Conservation (phyloP, 2,797 vertebrate genomes). For the Calcarius lapponicus region DNA sequence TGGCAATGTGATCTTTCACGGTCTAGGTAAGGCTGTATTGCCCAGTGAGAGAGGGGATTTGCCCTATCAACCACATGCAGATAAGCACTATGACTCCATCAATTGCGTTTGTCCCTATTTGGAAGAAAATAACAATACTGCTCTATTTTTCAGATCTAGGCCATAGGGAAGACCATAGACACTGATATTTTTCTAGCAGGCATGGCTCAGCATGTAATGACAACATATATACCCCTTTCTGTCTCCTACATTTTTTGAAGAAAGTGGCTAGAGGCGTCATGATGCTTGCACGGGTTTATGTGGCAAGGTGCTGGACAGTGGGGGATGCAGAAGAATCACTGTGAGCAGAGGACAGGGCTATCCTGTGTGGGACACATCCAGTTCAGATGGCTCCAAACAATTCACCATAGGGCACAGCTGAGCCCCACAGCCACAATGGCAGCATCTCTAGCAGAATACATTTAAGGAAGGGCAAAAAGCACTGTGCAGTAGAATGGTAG, state of each 20-base stretch:
- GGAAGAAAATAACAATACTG: neutral
- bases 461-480: neutral
- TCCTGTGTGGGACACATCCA: neutral
- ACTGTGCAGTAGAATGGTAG: neutral
- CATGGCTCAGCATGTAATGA: neutral
- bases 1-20: neutral
- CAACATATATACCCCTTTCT: neutral
- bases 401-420: accelerated
- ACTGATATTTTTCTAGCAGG: neutral
- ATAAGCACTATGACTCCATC: neutral
- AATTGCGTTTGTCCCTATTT: neutral
- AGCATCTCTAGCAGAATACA: neutral
- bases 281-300: neutral
- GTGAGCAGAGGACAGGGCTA: neutral
- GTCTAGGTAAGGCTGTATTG: neutral
- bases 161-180: neutral
- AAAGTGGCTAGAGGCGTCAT: neutral
- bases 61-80: neutral
- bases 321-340: neutral
- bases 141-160: neutral
- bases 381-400: neutral
- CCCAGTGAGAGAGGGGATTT: neutral
- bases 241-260: neutral
- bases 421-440: accelerated
- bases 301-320: neutral